Conservation (phyloP, 2,113 vertebrate genomes). For the Bothrops jararaca region DNA sequence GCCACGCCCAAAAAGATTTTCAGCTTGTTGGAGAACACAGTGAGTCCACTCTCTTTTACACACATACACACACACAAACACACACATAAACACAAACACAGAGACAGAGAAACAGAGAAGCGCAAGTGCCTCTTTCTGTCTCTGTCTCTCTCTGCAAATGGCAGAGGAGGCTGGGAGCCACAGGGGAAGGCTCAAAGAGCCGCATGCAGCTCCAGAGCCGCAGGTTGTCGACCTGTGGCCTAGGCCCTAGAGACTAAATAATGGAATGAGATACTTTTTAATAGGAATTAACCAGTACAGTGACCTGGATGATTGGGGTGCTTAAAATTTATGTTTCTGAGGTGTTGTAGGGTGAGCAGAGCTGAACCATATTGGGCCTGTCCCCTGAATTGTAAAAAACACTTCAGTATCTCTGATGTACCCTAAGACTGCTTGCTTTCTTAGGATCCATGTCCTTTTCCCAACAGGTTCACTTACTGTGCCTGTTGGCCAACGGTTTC, state of each 20-base stretch:
- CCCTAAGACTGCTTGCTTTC: neutral
- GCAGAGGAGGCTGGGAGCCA: too few species aligned
- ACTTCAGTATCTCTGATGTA: neutral
- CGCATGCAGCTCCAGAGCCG: too few species aligned
- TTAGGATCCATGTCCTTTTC: conserved; percentile 10
- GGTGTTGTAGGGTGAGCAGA: neutral
- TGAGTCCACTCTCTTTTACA: too few species aligned
- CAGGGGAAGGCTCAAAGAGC: too few species aligned
- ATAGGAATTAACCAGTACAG: neutral
- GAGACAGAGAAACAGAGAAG: too few species aligned
- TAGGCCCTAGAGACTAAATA: neutral
- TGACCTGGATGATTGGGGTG: neutral
- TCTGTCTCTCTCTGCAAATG: too few species aligned
- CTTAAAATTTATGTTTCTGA: neutral
- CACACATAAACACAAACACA: too few species aligned
- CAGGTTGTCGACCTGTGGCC: too few species aligned
- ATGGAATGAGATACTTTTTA: neutral
- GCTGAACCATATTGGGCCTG: neutral
- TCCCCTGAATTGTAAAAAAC: neutral
- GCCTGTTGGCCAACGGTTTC: conserved; percentile 87
- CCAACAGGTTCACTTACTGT: conserved; percentile 89
- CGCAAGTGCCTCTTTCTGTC: too few species aligned
- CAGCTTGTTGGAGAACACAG: too few species aligned
- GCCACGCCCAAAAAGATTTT: too few species aligned
- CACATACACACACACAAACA: too few species aligned